Evolutionary conservation across 2,113 vertebrate genomes (phyloP).

Genomic region (Nipponia nippon): DNA sequence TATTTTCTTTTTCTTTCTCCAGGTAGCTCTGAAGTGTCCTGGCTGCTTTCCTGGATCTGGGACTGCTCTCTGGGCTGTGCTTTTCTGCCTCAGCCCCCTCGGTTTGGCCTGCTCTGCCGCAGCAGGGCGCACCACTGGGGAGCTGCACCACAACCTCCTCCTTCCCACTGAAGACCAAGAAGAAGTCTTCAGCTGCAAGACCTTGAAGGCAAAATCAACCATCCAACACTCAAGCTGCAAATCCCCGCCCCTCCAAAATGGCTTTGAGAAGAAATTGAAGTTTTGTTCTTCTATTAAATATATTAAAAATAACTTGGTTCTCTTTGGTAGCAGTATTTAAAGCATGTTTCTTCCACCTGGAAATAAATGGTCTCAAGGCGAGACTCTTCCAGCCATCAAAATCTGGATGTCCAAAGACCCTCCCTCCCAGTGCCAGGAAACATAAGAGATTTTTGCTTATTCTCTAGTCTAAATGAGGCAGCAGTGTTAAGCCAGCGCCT

Average conservation of each 20-base stretch:
- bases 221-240: background rate
- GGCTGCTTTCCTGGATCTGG: background rate
- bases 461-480: background rate
- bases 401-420: background rate
- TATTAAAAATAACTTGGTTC: background rate
- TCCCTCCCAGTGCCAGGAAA: background rate
- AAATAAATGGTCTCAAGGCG: background rate
- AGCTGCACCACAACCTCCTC: background rate
- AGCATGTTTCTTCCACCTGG: background rate
- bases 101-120: fast-evolving
- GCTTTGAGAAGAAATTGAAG: background rate
- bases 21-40: background rate
- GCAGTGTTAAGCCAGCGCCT: background rate
- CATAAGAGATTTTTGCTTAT: background rate
- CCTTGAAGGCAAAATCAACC: background rate
- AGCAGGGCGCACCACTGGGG: background rate
- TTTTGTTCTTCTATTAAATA: background rate
- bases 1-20: background rate
- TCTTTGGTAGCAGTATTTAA: background rate
- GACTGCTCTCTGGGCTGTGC: background rate
- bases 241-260: background rate
- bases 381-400: background rate
- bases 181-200: background rate
- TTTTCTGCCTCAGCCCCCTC: background rate
- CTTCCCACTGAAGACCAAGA: background rate